Percentiles rank a stretch among this genome's conserved stretches.
Evolutionary conservation across 2,888 invertebrate species (phyloP).

Genomic region (Torymus auratus): DNA sequence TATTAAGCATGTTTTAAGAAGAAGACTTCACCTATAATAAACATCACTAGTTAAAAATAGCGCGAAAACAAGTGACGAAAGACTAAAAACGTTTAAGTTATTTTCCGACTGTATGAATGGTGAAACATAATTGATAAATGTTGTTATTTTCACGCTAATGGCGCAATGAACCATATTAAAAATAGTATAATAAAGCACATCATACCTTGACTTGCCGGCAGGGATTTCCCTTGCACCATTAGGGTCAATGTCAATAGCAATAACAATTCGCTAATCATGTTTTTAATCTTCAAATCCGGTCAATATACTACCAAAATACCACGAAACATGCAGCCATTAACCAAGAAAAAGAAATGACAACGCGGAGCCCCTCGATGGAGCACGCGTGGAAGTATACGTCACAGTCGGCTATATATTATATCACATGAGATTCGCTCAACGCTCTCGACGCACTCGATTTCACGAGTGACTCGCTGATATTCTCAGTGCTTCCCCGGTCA

Average conservation of each 20-base stretch:
- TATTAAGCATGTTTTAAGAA: too few species aligned
- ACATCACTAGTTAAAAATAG: too few species aligned
- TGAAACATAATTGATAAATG: too few species aligned
- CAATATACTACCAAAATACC: neutral
- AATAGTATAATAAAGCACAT: too few species aligned
- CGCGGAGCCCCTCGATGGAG: neutral
- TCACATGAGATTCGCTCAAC: too few species aligned
- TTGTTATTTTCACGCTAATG: too few species aligned
- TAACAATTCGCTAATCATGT: neutral
- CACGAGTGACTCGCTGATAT: conserved; percentile 5
- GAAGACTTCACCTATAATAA: too few species aligned
- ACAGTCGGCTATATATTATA: neutral
- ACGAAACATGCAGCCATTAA: neutral
- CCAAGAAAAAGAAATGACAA: too few species aligned
- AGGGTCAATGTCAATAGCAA: neutral
- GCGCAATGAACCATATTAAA: too few species aligned
- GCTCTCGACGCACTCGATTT: neutral
- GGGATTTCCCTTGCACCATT: conserved; percentile 25
- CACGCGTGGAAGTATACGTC: neutral
- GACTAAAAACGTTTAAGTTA: too few species aligned
- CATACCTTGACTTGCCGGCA: neutral
- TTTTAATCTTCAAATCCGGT: neutral
- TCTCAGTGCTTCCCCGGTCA: conserved; percentile 28
- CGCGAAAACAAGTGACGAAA: too few species aligned
- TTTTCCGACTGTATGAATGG: too few species aligned